These are phyloP conservation scores for Xiphorhynchus elegans DNA, from an alignment of 2,113 vertebrate genomes.

Conservation along the genomic window DNA sequence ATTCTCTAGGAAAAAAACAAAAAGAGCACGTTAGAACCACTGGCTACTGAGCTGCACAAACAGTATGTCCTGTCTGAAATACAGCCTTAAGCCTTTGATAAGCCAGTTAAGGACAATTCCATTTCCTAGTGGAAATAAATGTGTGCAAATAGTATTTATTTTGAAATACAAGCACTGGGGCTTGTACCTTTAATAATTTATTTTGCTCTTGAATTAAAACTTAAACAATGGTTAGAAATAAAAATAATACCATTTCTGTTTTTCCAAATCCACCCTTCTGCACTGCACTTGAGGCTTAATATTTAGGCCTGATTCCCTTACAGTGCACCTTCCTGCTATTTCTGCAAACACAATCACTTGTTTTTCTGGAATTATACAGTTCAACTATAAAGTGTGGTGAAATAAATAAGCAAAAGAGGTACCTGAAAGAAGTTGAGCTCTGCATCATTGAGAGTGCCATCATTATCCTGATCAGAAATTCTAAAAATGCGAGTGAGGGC, in stretches of 20 bases:
- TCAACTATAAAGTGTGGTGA: background rate
- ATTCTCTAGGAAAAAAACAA: conserved; percentile 83
- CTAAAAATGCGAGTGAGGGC: conserved; percentile 96
- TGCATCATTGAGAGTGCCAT: conserved; percentile 95
- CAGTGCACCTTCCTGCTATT: background rate
- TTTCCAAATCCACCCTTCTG: background rate
- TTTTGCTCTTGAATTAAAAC: background rate
- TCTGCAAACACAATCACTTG: background rate
- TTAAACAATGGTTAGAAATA: background rate
- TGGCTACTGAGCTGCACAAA: background rate
- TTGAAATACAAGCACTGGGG: background rate
- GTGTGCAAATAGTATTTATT: background rate
- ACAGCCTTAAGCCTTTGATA: background rate
- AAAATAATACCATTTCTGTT: background rate
- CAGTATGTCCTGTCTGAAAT: background rate
- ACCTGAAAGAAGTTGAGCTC: conserved; percentile 99
- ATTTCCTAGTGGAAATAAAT: background rate
- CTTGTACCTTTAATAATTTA: background rate
- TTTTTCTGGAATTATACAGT: background rate
- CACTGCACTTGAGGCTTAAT: background rate
- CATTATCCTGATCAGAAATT: conserved; percentile 97
- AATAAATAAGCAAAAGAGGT: background rate
- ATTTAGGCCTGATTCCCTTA: background rate
- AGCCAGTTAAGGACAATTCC: background rate
- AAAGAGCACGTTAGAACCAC: background rate